Evolutionary conservation across 1,140 invertebrate species (phyloP).

Genomic region (Zelostemma sp.): DNA sequence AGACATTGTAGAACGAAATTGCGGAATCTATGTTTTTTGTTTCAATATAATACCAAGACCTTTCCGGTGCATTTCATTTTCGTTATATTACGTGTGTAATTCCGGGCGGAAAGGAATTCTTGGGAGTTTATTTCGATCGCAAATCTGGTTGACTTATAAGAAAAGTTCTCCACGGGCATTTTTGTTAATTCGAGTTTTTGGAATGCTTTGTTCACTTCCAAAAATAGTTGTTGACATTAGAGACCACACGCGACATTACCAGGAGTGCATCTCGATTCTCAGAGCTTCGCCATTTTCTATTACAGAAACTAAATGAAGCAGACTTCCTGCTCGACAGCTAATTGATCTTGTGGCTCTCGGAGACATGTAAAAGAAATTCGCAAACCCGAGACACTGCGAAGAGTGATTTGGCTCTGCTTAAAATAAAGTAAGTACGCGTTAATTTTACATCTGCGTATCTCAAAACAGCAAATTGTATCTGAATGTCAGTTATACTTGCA

Average conservation of each 20-base stretch:
- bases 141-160: background rate
- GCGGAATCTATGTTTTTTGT: slow-evolving; percentile 38
- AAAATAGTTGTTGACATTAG: slow-evolving; percentile 44
- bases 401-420: slow-evolving; percentile 47
- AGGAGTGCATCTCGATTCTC: slow-evolving; percentile 35
- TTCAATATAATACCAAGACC: slow-evolving; percentile 19
- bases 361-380: slow-evolving; percentile 49
- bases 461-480: slow-evolving; percentile 51
- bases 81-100: background rate
- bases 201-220: slow-evolving; percentile 28
- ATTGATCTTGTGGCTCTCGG: slow-evolving; percentile 55
- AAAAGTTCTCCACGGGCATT: too few relatives aligned
- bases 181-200: too few relatives aligned
- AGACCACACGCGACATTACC: slow-evolving; percentile 48
- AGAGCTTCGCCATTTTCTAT: slow-evolving; percentile 51
- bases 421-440: slow-evolving; percentile 49
- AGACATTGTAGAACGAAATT: slow-evolving; percentile 37
- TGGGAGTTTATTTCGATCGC: background rate
- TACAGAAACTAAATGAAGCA: slow-evolving; percentile 56
- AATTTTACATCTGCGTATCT: slow-evolving; percentile 46
- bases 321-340: slow-evolving; percentile 55
- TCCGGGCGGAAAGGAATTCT: background rate
- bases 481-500: slow-evolving; percentile 29
- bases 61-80: slow-evolving; percentile 4
- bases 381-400: slow-evolving; percentile 43